These are phyloP conservation scores for Eurystomus glaucurus DNA, from an alignment of 2,797 vertebrate species.

Conservation along the genomic window DNA sequence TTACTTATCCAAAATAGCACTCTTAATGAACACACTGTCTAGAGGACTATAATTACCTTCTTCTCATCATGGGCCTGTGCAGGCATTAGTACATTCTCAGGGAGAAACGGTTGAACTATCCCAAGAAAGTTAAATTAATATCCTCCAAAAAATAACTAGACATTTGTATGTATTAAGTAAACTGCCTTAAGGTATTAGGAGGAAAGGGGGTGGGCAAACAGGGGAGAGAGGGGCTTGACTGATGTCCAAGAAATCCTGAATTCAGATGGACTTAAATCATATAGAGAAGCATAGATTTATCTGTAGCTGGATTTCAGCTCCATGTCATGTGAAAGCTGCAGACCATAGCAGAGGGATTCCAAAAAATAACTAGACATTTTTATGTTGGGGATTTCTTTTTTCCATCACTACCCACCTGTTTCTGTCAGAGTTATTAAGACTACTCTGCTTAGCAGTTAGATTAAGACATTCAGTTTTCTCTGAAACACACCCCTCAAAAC, in stretches of 20 bases:
- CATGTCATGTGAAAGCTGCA: slow-evolving; percentile 58
- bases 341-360: slow-evolving; percentile 56
- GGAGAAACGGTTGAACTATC: slow-evolving; percentile 31
- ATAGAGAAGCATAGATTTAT: slow-evolving; percentile 60
- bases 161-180: slow-evolving; percentile 52
- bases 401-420: not conserved
- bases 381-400: not conserved
- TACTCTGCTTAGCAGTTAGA: not conserved
- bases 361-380: slow-evolving; percentile 21
- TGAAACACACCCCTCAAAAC: not conserved
- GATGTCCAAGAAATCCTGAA: slow-evolving; percentile 59
- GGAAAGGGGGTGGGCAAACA: not conserved
- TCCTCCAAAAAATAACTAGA: slow-evolving; percentile 10
- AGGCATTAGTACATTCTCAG: not conserved
- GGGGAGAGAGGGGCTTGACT: not conserved
- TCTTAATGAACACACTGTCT: slow-evolving; percentile 70
- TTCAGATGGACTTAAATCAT: slow-evolving; percentile 69
- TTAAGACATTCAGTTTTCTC: not conserved
- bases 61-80: slow-evolving; percentile 22
- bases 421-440: slow-evolving; percentile 3
- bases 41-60: slow-evolving; percentile 62
- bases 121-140: slow-evolving; percentile 46
- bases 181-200: slow-evolving; percentile 74
- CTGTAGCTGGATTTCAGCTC: slow-evolving; percentile 70
- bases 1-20: slow-evolving; percentile 67